A percentile compares a stretch with the other conserved stretches of the same genome.
These are phyloP conservation scores for Anodontia alba DNA, from an alignment of 2,888 invertebrate genomes.

Conservation along the genomic window DNA sequence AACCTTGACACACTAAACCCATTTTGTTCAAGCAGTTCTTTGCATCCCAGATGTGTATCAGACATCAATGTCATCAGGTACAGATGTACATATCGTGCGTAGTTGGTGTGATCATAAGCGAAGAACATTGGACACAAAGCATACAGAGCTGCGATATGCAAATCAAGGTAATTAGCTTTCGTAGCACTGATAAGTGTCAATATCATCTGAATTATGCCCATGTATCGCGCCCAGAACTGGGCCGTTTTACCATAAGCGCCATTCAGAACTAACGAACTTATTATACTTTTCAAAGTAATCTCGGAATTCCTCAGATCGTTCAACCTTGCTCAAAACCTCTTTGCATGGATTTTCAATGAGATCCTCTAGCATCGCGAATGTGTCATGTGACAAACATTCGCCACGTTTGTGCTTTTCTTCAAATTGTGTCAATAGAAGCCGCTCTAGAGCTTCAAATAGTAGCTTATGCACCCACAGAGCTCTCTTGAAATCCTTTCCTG, in stretches of 20 bases:
- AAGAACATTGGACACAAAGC: not conserved
- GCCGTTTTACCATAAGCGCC: slow-evolving; percentile 43
- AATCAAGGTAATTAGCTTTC: slow-evolving; percentile 42
- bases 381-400: no score
- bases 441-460: no score
- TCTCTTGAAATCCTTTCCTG: slow-evolving; percentile 5
- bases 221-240: slow-evolving; percentile 51
- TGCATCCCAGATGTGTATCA: slow-evolving; percentile 30
- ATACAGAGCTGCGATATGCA: slow-evolving; percentile 35
- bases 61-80: not conserved
- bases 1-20: slow-evolving; percentile 40
- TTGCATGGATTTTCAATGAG: no score
- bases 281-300: no score
- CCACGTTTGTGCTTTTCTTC: no score
- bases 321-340: no score
- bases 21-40: slow-evolving; percentile 20
- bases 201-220: slow-evolving; percentile 34
- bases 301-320: no score
- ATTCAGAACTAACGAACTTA: no score
- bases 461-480: slow-evolving; percentile 54
- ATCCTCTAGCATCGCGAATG: no score
- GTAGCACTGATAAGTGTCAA: slow-evolving; percentile 43
- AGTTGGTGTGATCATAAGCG: slow-evolving; percentile 1
- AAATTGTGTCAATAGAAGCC: no score
- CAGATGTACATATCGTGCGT: not conserved